Conservation (phyloP, 2,888 invertebrate species). For the Eurytoma adleriae region DNA sequence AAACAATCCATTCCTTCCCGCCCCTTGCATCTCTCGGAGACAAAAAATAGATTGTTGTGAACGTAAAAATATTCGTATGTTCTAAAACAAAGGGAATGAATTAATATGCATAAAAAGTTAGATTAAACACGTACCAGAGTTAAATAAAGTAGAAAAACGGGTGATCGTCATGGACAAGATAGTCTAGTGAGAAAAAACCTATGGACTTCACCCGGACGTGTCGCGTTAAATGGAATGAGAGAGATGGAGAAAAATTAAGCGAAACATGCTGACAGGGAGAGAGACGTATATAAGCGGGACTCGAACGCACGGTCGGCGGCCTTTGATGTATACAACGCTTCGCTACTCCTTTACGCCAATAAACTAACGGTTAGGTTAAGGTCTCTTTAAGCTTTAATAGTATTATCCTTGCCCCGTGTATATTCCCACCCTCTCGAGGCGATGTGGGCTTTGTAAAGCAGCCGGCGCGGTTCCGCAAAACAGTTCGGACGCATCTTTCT, state of each 20-base stretch:
- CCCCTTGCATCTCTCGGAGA: too few relatives aligned
- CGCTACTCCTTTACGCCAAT: constrained; percentile 74
- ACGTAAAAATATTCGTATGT: too few relatives aligned
- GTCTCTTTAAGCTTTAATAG: constrained; percentile 73
- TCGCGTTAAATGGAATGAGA: neutral
- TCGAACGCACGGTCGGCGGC: constrained; percentile 55
- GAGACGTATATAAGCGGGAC: constrained; percentile 32
- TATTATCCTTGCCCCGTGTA: constrained; percentile 69
- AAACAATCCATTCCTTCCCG: constrained; percentile 36
- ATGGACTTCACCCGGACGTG: too few relatives aligned
- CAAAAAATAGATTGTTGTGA: neutral
- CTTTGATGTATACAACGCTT: constrained; percentile 74
- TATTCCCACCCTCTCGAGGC: constrained; percentile 1
- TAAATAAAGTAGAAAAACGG: constrained; percentile 34
- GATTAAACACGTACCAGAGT: too few relatives aligned
- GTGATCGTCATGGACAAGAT: too few relatives aligned
- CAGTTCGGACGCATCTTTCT: constrained; percentile 31
- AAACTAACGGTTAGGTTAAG: constrained; percentile 74
- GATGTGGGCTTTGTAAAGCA: too few relatives aligned
- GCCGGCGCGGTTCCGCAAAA: too few relatives aligned
- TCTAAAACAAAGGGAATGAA: neutral
- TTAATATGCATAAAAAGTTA: too few relatives aligned
- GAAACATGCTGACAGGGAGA: constrained; percentile 48
- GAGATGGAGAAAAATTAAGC: constrained; percentile 47
- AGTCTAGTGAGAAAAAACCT: neutral